Base-by-base conservation (phyloP, 2,797 vertebrate genomes). In the Sebastes oblongus region DNA sequence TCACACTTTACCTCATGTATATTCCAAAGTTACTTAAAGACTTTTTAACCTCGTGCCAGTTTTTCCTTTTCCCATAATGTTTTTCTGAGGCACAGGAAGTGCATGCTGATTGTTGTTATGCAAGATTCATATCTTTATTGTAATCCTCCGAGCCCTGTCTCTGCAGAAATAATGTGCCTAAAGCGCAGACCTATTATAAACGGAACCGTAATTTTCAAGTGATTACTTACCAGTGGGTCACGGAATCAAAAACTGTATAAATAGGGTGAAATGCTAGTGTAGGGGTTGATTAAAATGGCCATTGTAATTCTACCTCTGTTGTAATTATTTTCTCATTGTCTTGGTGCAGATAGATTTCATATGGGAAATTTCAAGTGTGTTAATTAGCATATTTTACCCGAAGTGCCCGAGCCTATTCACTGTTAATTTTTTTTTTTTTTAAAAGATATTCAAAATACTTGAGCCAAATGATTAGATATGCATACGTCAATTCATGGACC, bases 241-340 rank as follows among this genome's bases (percentile, higher is more conserved):
- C 87, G 83, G 95, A 96, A 96, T 96, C 95, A 95, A 94, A 96
- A 96, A 94, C 93, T 87, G 95, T 93, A 96, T 96, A 96, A 96
- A 96, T 96, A 95, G 95, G 95, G 95, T 96, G 95, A 96, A 95
- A 96, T 94, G 95, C 94, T 94, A 95, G 93, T 89, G 89, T 91
- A 93, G 93, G 83, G 96, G 96, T 96, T 96, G 96, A 96, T 96
- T 96, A 96, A 96, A 96, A 96, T 93, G 94, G 94, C 92, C 94
- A 96, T 95, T 96, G 95, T 96, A 94, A 94, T 95, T 94, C 94
- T 96, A 95, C 95, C 95, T 96, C 94, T 91, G 92, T 95, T 94
- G 93, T 96, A 96, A 96, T 96, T 96, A 96, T 96, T 96, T 96
- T 93, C 92, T 95, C 94, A 95, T 96, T 96, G 94, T 96, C 95